These are phyloP conservation scores for Heterochromis multidens DNA, from an alignment of 2,113 vertebrate genomes.

Conservation along the genomic window DNA sequence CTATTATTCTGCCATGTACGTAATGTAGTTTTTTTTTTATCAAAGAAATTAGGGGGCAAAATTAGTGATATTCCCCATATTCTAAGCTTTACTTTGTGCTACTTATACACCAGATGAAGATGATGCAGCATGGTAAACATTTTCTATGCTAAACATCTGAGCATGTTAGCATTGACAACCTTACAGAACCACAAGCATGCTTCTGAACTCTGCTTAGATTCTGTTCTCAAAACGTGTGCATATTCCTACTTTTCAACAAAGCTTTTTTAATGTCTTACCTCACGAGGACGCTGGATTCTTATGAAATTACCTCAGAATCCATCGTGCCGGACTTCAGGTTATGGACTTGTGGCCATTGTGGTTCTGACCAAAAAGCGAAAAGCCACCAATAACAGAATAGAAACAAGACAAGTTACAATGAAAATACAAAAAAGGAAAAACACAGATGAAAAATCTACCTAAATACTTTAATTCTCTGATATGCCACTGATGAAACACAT, in stretches of 20 bases:
- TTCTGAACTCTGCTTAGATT: not conserved
- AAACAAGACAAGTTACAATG: not conserved
- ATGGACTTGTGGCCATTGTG: not conserved
- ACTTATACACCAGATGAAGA: not conserved
- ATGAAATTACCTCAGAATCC: not conserved
- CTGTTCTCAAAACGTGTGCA: not conserved
- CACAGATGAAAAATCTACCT: not conserved
- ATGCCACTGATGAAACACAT: not conserved
- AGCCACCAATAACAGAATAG: not conserved
- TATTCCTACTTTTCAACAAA: not conserved
- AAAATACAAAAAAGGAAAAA: not conserved
- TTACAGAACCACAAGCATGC: not conserved
- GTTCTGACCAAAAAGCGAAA: not conserved
- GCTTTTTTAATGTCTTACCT: not conserved
- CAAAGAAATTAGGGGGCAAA: too few species aligned
- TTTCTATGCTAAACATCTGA: not conserved
- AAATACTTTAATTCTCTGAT: not conserved
- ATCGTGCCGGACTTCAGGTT: not conserved
- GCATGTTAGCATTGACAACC: not conserved
- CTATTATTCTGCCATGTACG: not conserved
- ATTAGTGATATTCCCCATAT: not conserved
- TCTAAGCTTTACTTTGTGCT: not conserved
- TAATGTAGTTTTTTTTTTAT: too few species aligned
- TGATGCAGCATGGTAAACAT: not conserved
- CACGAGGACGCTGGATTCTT: not conserved